Percentiles rank a stretch among this genome's conserved stretches.
phyloP scores from a whole-genome alignment of 2,888 invertebrate species.

The Phyllotreta cruciferae region DNA sequence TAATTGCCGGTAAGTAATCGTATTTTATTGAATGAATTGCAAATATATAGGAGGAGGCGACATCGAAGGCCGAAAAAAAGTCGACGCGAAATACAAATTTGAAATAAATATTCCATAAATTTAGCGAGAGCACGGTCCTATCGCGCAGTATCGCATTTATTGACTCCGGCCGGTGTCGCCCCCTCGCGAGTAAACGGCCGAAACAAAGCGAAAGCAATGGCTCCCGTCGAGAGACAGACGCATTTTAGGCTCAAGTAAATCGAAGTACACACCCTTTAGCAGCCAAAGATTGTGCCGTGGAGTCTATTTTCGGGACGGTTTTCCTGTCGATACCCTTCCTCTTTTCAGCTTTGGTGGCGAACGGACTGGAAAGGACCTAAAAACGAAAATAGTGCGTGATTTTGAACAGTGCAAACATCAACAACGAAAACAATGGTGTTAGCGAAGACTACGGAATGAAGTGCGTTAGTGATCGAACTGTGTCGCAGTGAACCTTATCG shows the following conservation, averaged over 20 bases:
- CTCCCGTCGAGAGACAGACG: slow-evolving; percentile 50
- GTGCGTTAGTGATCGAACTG: slow-evolving; percentile 30
- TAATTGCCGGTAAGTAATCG: not conserved
- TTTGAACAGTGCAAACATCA: slow-evolving; percentile 44
- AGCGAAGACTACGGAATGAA: slow-evolving; percentile 34
- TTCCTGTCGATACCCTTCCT: slow-evolving; percentile 59
- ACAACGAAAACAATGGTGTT: slow-evolving; percentile 36
- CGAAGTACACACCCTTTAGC: slow-evolving; percentile 70
- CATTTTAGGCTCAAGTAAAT: slow-evolving; percentile 46
- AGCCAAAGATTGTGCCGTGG: slow-evolving; percentile 70
- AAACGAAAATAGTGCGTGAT: slow-evolving; percentile 47
- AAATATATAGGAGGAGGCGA: slow-evolving; percentile 14
- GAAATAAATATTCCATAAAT: slow-evolving; percentile 12
- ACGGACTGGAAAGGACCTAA: slow-evolving; percentile 52
- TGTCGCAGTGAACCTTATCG: slow-evolving; percentile 29
- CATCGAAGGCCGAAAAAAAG: slow-evolving; percentile 7
- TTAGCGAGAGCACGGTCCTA: slow-evolving; percentile 27
- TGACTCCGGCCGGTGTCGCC: slow-evolving; percentile 55
- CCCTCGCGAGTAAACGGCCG: slow-evolving; percentile 44
- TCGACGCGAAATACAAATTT: not conserved
- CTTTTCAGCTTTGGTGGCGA: slow-evolving; percentile 58
- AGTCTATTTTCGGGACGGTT: slow-evolving; percentile 60
- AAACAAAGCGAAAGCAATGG: slow-evolving; percentile 54
- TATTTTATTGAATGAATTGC: not conserved
- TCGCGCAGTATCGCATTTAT: slow-evolving; percentile 60